These are phyloP conservation scores for Pseudomugil gertrudae DNA, from an alignment of 2,797 vertebrate species.

Conservation along the genomic window DNA sequence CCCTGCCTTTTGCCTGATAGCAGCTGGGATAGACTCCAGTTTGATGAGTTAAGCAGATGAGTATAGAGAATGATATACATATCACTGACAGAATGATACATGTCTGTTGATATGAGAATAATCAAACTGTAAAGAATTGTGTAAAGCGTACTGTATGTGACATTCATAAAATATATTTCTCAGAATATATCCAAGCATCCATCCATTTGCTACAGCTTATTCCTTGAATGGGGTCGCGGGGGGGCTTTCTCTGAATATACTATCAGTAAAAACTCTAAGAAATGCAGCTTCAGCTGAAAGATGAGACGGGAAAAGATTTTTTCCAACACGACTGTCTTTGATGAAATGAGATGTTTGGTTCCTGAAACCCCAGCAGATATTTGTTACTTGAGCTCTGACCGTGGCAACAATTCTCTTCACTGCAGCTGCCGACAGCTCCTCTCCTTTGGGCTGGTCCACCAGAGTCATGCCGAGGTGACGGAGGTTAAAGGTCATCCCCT, in stretches of 20 bases:
- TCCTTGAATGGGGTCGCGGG: no score
- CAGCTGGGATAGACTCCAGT: not conserved
- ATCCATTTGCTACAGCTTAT: no score
- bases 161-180: not conserved
- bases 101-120: not conserved
- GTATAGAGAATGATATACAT: no score
- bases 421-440: conserved; percentile 89
- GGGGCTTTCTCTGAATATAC: not conserved
- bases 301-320: not conserved
- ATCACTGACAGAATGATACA: no score
- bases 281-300: not conserved
- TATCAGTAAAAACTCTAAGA: not conserved
- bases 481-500: conserved; percentile 95
- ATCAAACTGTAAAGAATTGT: no score
- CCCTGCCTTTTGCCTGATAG: not conserved
- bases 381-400: conserved; percentile 76
- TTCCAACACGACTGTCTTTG: not conserved
- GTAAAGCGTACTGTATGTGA: no score
- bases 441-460: conserved; percentile 95
- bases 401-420: conserved; percentile 93
- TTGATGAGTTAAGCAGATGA: not conserved
- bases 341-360: not conserved
- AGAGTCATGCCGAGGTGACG: conserved; percentile 95
- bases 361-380: not conserved
- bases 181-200: no score